These are phyloP conservation scores for Aphelenchoides besseyi DNA, from an alignment of 1,140 invertebrate genomes.

Conservation along the genomic window DNA sequence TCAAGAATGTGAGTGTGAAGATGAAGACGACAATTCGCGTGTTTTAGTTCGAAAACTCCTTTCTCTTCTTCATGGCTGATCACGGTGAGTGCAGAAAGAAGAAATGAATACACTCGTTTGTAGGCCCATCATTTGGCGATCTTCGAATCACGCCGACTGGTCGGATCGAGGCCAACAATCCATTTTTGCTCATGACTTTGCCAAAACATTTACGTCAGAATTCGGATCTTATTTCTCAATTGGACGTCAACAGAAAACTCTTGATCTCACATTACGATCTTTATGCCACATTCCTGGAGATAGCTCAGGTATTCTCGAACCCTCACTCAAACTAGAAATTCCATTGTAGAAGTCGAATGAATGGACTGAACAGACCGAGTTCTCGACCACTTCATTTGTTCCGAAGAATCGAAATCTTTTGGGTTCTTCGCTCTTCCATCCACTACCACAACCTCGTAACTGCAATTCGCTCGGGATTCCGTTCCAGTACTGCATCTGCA, in stretches of 20 bases:
- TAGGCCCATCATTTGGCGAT: conserved; percentile 11
- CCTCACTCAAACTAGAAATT: background rate
- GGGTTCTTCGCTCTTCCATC: background rate
- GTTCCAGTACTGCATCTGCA: conserved; percentile 5
- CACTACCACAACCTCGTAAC: conserved; percentile 6
- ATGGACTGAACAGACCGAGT: conserved; percentile 6
- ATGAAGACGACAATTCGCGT: conserved; percentile 12
- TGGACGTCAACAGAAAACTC: conserved; percentile 16
- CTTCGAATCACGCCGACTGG: conserved; percentile 26
- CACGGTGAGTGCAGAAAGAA: conserved; percentile 27
- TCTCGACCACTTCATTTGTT: background rate
- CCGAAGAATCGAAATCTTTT: background rate
- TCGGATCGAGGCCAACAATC: conserved; percentile 37
- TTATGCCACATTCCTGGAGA: conserved; percentile 39
- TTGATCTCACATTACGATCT: conserved; percentile 33
- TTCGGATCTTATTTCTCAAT: conserved; percentile 16
- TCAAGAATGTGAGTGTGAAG: conserved; percentile 20
- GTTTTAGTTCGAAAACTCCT: conserved; percentile 34
- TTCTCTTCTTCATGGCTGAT: conserved; percentile 31
- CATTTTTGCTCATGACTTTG: conserved; percentile 23
- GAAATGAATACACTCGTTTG: background rate
- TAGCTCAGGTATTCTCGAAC: conserved; percentile 19
- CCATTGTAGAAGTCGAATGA: background rate
- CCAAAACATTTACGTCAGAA: conserved; percentile 27
- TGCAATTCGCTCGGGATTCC: conserved; percentile 7